These are phyloP conservation scores for Carcina quercana DNA, from an alignment of 2,888 invertebrate genomes.

Conservation along the genomic window DNA sequence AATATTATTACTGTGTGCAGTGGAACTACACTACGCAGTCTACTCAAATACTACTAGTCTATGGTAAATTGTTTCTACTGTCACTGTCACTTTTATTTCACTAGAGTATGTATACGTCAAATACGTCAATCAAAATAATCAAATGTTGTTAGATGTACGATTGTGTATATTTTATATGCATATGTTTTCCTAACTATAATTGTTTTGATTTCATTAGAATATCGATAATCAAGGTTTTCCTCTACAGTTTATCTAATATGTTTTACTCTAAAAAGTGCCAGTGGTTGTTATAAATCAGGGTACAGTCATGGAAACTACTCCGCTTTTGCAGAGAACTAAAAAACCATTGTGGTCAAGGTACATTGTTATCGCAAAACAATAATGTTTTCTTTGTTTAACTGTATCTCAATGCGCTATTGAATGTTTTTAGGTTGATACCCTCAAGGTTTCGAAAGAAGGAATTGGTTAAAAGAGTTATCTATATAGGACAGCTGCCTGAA, in stretches of 20 bases:
- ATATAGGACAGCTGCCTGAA: constrained; percentile 82
- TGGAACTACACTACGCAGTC: no score
- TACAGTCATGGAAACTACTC: constrained; percentile 58
- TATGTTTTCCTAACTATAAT: no score
- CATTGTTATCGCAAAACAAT: constrained; percentile 14
- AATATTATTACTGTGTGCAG: no score
- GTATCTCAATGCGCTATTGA: not conserved
- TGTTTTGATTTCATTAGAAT: constrained; percentile 7
- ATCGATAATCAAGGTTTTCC: not conserved
- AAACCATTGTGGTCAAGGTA: constrained; percentile 68
- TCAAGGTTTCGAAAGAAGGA: constrained; percentile 85
- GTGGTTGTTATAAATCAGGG: constrained; percentile 1
- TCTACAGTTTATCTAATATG: no score
- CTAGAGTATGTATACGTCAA: no score
- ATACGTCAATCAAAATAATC: no score
- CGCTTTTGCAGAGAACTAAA: constrained; percentile 51
- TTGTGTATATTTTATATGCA: no score
- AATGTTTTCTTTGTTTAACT: constrained; percentile 21
- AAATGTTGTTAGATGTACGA: not conserved
- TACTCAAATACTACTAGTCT: no score
- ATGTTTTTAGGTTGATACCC: constrained; percentile 80
- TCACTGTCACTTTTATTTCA: not conserved
- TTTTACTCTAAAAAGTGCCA: no score
- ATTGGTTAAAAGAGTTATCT: constrained; percentile 83
- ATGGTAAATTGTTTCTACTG: not conserved